Base-by-base conservation (phyloP, 2,797 vertebrate genomes). In the Astyanax mexicanus region DNA sequence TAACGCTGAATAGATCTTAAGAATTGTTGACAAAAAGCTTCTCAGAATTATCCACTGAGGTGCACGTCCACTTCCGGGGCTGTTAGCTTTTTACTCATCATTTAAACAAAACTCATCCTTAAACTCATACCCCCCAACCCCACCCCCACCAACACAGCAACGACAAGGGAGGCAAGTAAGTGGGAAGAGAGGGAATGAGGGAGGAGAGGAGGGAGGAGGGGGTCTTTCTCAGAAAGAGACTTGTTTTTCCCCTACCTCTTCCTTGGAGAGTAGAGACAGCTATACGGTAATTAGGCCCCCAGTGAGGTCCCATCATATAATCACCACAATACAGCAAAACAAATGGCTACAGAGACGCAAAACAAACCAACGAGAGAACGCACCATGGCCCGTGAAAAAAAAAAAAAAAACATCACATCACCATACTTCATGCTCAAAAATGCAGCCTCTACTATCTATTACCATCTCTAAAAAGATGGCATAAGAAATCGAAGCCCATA, bases 281-380 rank as follows among this genome's bases (percentile, higher is more conserved):
- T 77, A 74, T 81, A 81, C 69, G 19, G 68, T 84, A 83, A 84
- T 84, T 79, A 81, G 79, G 74, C 79, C 83, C 79, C 79, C 61
- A 65, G 81, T 84, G 83, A 82, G 70, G 75, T 57, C 35, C 68
- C 52, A 83, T 83, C 83, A 79, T 60, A 55, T 72, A 79, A 84
- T 79, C 75, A 82, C 60, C 79, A 81, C 76, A 83, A 81, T 79
- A 84, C 62, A 82, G 52, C 73, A 80, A 83, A 83, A 84, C 83
- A 84, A 83, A 83, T 65, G 69, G 71, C 72, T 81, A 81, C 74
- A 69, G 68, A 72, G 69, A 79, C 64, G 65, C 62, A 81, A 82
- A 81, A 80, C 80, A 80, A 80, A 60, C 15, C 55, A 52, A 64
- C 40, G 10, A 29, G 29, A 77, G 40, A 78, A 82, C n/a, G 37